Base-by-base conservation (phyloP, 2,888 invertebrate genomes). In the Noctua comes region DNA sequence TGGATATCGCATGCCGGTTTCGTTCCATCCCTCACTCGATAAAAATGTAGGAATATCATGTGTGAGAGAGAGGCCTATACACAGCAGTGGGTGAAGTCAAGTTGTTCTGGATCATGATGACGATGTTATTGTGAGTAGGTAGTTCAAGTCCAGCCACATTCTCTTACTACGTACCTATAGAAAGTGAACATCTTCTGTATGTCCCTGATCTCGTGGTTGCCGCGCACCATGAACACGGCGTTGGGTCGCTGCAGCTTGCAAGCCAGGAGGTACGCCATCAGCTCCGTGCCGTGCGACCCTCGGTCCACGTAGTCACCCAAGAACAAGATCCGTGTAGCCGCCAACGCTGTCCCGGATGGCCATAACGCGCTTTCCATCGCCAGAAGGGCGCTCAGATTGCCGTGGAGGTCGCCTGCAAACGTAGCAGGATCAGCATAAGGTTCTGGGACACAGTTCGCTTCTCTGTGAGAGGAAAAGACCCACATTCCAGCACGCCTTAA, bases 251-350 rank as follows among this genome's bases (percentile, higher is more conserved):
- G 97, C 69, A 98, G 90, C 93, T 98, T 98, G 88, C 98, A 97
- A 3, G 98, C 97, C 85, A 98, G 97, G 73, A 98, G 93, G 90
- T 98, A 98, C 0, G 98, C 97, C 84, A 98, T 95, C 3, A 98
- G 97, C 95, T 98, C 98, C 0, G 98, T 90, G 80, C 98, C 97
- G 91, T 97, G 97, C 27, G 97, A 95, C 2, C 98, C 98, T 82
- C 98, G 96, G 93, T 98, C 98, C 40, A 98, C 98, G 92, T 97
- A 98, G 94, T 98, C 98, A 0, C 98, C 98, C 0, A 98, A 97
- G 93, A 98, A 98, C 13, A 98, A 95, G 78, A 98, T 94, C 31
- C 96, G 97, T 8, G 97, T 97, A 0, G 98, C 98, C 18, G 97
- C 97, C 68, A 98, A 94, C 13, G 97, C 95, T 0, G 97, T 97